Evolutionary conservation across 2,888 invertebrate species (phyloP), one percentile per base, ranked within the genome.

Genomic region (Orthonychiurus folsomi): DNA sequence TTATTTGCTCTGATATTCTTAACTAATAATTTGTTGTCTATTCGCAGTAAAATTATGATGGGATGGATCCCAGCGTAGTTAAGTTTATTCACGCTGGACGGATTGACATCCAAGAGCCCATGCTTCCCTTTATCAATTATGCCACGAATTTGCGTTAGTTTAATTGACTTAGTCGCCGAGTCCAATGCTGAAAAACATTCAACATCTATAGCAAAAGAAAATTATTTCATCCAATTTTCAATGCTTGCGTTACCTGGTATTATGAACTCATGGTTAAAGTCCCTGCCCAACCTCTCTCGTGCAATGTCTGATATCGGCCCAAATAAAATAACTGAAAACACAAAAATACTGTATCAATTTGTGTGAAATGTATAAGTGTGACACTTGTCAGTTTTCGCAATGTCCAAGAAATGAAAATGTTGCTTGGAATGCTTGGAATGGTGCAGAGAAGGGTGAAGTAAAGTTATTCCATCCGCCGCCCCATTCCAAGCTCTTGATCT

Each of bases 261-360:
- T 25, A 59, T 89, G 78, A 93, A 99, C 77, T 89, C 89, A 74
- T 95, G 94, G 0, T 94, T 89, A 75, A 86, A 90, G 74, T 96
- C 95, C 74, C 87, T 85, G 37, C 93, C 83, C 66, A 99, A 80
- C 73, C 91, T 86, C 71, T 96, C 94, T 61, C 96, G 80, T 0
- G 95, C 93, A n/a, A 96, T 82, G 76, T 99, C 97, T 0, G 94
- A 89, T 1, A 97, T 85, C 0, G 96, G 90, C 1, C 97, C 97
- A 74, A 96, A 92, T 21, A 99, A 82, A 52, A 99, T 93, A 18
- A 97, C 91, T n/a, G n/a, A n/a, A n/a, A n/a, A n/a, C n/a, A n/a
- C n/a, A n/a, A n/a, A n/a, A n/a, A n/a, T n/a, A n/a, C n/a, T n/a
- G n/a, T n/a, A n/a, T n/a, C n/a, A n/a, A n/a, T n/a, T n/a, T n/a